phyloP scores from a whole-genome alignment of 1,140 invertebrate species.

The Eupristina koningsbergeri region DNA sequence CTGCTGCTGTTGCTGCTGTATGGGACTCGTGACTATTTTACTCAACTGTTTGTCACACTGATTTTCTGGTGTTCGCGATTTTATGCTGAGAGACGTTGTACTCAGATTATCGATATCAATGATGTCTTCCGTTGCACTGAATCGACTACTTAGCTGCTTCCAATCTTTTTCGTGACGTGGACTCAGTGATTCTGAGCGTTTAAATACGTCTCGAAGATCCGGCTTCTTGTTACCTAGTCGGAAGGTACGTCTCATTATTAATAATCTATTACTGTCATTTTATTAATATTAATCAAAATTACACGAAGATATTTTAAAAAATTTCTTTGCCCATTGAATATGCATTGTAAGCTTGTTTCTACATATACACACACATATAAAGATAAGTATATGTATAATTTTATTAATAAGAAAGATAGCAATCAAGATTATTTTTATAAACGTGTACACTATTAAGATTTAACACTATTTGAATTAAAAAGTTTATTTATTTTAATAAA shows the following conservation, averaged over 20 bases:
- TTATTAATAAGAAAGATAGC: too few relatives aligned
- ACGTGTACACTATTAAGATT: too few relatives aligned
- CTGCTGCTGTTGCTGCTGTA: not conserved
- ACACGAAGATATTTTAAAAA: too few relatives aligned
- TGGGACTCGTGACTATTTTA: not conserved
- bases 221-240: constrained; percentile 53
- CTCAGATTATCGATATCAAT: constrained; percentile 77
- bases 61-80: constrained; percentile 55
- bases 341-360: too few relatives aligned
- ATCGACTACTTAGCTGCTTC: constrained; percentile 66
- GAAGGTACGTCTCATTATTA: not conserved
- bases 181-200: constrained; percentile 69
- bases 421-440: too few relatives aligned
- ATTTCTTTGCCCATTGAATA: too few relatives aligned
- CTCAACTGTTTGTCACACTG: constrained; percentile 55
- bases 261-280: too few relatives aligned
- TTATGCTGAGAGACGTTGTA: constrained; percentile 58
- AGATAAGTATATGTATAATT: too few relatives aligned
- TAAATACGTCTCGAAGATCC: constrained; percentile 63
- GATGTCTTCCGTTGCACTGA: constrained; percentile 64
- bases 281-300: not conserved
- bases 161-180: constrained; percentile 69
- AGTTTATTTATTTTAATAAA: too few relatives aligned
- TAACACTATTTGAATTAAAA: too few relatives aligned
- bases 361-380: too few relatives aligned